Conservation (phyloP, 2,797 vertebrate species). For the Darevskia mixta region DNA sequence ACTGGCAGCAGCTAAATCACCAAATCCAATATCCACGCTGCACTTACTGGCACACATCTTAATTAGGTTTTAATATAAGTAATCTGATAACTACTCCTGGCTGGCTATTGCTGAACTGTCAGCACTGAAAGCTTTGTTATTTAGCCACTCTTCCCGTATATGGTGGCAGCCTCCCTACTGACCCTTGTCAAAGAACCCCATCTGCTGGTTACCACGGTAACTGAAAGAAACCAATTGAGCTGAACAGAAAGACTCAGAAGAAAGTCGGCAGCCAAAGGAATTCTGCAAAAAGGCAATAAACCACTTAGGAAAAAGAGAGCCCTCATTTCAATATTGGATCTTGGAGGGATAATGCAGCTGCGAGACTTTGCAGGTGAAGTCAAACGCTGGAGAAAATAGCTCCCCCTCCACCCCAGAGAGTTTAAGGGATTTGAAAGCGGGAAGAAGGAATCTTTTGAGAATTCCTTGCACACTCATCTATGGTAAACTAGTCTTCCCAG, state of each 20-base stretch:
- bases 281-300: constrained; percentile 60
- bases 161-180: constrained; percentile 79
- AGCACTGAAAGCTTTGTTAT: constrained; percentile 75
- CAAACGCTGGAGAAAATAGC: not conserved
- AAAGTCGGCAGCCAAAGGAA: constrained; percentile 70
- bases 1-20: constrained; percentile 86
- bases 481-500: not conserved
- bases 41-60: constrained; percentile 91
- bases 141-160: constrained; percentile 54
- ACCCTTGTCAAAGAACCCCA: constrained; percentile 91
- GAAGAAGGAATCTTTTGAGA: not conserved
- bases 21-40: constrained; percentile 90
- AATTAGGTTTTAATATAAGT: constrained; percentile 96
- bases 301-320: constrained; percentile 68
- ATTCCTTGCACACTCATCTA: not conserved
- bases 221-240: constrained; percentile 73
- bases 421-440: not conserved
- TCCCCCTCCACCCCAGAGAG: not conserved
- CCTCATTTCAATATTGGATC: constrained; percentile 16
- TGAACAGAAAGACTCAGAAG: constrained; percentile 62
- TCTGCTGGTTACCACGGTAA: constrained; percentile 88
- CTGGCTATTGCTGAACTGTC: constrained; percentile 73
- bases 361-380: constrained; percentile 37
- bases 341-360: constrained; percentile 13
- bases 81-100: constrained; percentile 87